phyloP scores from a whole-genome alignment of 1,140 invertebrate species.

The Spodoptera litura region DNA sequence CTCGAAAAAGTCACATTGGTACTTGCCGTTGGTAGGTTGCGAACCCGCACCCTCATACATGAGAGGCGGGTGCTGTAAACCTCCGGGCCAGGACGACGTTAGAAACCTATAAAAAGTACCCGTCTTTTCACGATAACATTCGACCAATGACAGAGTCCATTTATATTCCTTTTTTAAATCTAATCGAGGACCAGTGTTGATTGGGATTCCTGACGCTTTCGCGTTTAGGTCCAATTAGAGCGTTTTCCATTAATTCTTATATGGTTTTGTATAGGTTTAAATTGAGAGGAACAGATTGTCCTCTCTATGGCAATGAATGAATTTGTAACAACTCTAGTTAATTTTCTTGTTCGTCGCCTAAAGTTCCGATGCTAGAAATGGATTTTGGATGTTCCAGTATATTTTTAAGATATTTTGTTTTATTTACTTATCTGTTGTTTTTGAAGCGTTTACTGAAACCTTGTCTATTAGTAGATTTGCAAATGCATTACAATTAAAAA shows the following conservation, averaged over 20 bases:
- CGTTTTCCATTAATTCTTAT: not conserved
- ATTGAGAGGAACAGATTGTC: constrained; percentile 3
- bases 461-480: too few relatives aligned
- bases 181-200: not conserved
- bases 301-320: constrained; percentile 46
- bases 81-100: too few relatives aligned
- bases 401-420: not conserved
- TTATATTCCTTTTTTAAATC: not conserved
- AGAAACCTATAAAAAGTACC: too few relatives aligned
- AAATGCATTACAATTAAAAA: too few relatives aligned
- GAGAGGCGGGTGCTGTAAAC: too few relatives aligned
- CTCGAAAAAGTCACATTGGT: too few relatives aligned
- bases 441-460: too few relatives aligned
- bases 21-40: too few relatives aligned
- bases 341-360: constrained; percentile 38
- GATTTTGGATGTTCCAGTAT: not conserved
- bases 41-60: too few relatives aligned
- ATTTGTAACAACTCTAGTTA: constrained; percentile 49
- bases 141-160: too few relatives aligned
- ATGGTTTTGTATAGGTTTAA: not conserved
- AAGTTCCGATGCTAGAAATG: not conserved
- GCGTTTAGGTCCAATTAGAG: constrained; percentile 28
- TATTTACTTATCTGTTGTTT: too few relatives aligned
- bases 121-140: too few relatives aligned
- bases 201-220: not conserved